Conservation (phyloP, 1,140 invertebrate genomes). For the Nasonia vitripennis region DNA sequence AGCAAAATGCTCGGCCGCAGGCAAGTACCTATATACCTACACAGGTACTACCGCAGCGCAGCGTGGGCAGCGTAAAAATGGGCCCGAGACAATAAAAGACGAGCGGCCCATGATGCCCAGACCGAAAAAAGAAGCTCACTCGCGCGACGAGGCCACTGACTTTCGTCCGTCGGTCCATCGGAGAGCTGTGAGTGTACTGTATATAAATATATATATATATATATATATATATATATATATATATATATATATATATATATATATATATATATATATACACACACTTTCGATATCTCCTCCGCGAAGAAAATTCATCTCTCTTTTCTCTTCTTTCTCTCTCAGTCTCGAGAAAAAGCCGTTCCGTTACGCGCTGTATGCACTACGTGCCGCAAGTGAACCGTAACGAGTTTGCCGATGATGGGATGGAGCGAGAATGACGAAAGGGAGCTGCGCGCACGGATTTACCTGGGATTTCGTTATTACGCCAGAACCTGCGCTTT, state of each 20-base stretch:
- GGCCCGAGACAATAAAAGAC: slow-evolving; percentile 42
- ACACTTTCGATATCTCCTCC: slow-evolving; percentile 18
- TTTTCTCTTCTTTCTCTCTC: not conserved
- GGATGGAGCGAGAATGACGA: slow-evolving; percentile 27
- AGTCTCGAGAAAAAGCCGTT: slow-evolving; percentile 53
- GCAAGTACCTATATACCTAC: not conserved
- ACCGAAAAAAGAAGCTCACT: slow-evolving; percentile 41
- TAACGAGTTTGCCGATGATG: slow-evolving; percentile 52
- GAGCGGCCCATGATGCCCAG: not conserved
- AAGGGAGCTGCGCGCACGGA: not conserved
- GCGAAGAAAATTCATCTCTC: slow-evolving; percentile 50
- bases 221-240: too few species aligned
- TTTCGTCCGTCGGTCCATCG: slow-evolving; percentile 13
- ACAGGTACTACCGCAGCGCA: too few species aligned
- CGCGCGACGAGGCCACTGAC: slow-evolving; percentile 34
- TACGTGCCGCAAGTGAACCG: slow-evolving; percentile 59
- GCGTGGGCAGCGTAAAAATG: slow-evolving; percentile 35
- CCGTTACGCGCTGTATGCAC: slow-evolving; percentile 56
- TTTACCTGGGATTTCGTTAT: slow-evolving; percentile 44
- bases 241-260: too few species aligned
- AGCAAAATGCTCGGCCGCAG: slow-evolving; percentile 36
- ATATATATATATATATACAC: not conserved
- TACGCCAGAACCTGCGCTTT: slow-evolving; percentile 5
- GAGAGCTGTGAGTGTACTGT: not conserved
- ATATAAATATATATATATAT: too few species aligned